These are phyloP conservation scores for Drosophila neonasuta DNA, from an alignment of 2,888 invertebrate genomes.

Conservation along the genomic window DNA sequence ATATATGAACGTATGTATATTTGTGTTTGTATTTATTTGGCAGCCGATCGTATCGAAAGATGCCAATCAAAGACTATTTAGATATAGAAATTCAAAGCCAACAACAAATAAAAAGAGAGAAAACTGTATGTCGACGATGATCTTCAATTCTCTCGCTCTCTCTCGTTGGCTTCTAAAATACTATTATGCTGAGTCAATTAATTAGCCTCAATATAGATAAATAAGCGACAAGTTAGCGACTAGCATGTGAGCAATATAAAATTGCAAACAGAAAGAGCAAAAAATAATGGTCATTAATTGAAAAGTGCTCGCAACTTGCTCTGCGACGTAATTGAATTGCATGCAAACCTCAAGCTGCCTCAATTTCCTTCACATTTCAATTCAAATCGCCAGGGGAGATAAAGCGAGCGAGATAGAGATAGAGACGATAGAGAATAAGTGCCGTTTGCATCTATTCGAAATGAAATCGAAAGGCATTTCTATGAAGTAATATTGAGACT, in stretches of 20 bases:
- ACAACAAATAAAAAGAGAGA: background rate
- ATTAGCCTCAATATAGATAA: constrained; percentile 71
- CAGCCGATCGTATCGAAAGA: constrained; percentile 34
- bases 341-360: constrained; percentile 47
- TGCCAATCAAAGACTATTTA: constrained; percentile 43
- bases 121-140: constrained; percentile 34
- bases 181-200: constrained; percentile 55
- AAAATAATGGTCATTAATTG: constrained; percentile 54
- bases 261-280: constrained; percentile 22
- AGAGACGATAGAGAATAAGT: background rate
- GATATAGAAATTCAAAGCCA: constrained; percentile 48
- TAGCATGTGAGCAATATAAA: constrained; percentile 31
- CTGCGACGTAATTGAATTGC: constrained; percentile 71
- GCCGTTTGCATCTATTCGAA: constrained; percentile 34
- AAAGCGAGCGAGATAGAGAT: background rate
- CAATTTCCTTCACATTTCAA: background rate
- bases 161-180: constrained; percentile 28
- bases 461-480: constrained; percentile 64
- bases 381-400: constrained; percentile 16
- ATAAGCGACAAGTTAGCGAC: constrained; percentile 63
- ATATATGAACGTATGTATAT: background rate
- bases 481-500: background rate
- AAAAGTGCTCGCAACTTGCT: constrained; percentile 60
- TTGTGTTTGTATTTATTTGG: constrained; percentile 31
- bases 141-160: constrained; percentile 31